A percentile compares a stretch with the other conserved stretches of the same genome.
Evolutionary conservation across 1,140 invertebrate genomes (phyloP).

Genomic region (Rhagoletis pomonella): DNA sequence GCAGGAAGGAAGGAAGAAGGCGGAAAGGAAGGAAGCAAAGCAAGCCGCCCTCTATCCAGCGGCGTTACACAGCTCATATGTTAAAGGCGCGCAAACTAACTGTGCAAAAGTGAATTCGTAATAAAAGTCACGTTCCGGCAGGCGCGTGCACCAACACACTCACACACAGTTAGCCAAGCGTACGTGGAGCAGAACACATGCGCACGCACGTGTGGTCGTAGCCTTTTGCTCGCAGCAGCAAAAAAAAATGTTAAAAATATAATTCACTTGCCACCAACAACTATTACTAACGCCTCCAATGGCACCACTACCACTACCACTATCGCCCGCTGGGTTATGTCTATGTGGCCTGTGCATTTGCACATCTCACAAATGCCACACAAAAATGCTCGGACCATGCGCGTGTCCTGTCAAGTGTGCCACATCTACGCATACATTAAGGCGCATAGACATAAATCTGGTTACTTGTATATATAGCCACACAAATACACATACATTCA

Average conservation of each 20-base stretch:
- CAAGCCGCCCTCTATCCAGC: neutral
- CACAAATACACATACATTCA: neutral
- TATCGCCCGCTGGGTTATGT: neutral
- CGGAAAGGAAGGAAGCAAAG: neutral
- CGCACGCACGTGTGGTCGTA: too few species aligned
- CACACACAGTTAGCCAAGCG: neutral
- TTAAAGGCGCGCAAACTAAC: neutral
- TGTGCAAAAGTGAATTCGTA: slow-evolving; percentile 33
- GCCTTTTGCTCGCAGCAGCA: neutral
- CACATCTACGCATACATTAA: slow-evolving; percentile 3
- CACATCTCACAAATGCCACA: neutral
- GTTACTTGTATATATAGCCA: neutral
- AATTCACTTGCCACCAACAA: neutral
- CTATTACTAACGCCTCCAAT: too few species aligned
- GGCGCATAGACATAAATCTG: neutral
- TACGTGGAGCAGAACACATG: neutral
- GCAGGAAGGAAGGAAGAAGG: too few species aligned
- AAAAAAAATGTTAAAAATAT: slow-evolving; percentile 24
- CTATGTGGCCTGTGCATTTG: neutral
- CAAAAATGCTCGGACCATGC: slow-evolving; percentile 4
- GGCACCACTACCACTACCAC: neutral
- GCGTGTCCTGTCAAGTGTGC: slow-evolving; percentile 17
- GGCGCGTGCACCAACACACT: neutral
- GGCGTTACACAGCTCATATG: neutral
- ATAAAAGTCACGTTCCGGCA: slow-evolving; percentile 35